These are phyloP conservation scores for Porites cylindrica DNA, from an alignment of 92 coral and sea anemone species.

Conservation along the genomic window DNA sequence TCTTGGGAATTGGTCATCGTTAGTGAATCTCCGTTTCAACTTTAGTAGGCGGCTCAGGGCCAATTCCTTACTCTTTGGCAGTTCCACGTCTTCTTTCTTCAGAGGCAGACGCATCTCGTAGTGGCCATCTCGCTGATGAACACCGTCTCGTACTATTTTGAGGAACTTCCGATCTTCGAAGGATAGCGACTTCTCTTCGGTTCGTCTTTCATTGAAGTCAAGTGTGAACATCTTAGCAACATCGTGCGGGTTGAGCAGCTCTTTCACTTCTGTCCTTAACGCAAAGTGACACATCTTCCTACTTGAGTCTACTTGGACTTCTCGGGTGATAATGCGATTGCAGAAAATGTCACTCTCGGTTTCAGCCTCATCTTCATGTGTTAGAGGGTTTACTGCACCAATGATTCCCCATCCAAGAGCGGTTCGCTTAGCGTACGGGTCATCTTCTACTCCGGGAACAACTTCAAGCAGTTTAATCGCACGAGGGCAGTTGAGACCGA, in stretches of 20 bases:
- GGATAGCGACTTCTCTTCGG: slow-evolving; percentile 55
- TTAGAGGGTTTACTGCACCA: slow-evolving; percentile 32
- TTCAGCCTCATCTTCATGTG: slow-evolving; percentile 12
- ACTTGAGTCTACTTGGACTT: slow-evolving; percentile 31
- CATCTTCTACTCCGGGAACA: slow-evolving; percentile 64
- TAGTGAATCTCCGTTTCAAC: slow-evolving; percentile 30
- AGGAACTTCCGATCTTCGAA: slow-evolving; percentile 60
- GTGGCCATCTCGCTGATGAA: slow-evolving; percentile 48
- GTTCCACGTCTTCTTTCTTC: neutral
- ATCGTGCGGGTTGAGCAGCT: slow-evolving; percentile 42
- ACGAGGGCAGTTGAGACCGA: slow-evolving; percentile 63
- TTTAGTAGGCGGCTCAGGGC: slow-evolving; percentile 45
- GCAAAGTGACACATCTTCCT: slow-evolving; percentile 42
- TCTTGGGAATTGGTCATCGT: slow-evolving; percentile 39
- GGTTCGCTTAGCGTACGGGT: slow-evolving; percentile 64
- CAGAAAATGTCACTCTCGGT: slow-evolving; percentile 20
- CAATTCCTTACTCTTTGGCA: slow-evolving; percentile 50
- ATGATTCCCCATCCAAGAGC: slow-evolving; percentile 73
- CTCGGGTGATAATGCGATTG: slow-evolving; percentile 33
- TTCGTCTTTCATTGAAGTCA: slow-evolving; percentile 47
- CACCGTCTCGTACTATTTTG: slow-evolving; percentile 48
- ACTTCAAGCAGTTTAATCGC: slow-evolving; percentile 61
- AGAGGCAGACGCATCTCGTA: slow-evolving; percentile 68
- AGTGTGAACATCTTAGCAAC: slow-evolving; percentile 46
- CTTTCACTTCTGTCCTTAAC: slow-evolving; percentile 45